Evolutionary conservation across 2,113 vertebrate species (phyloP).

Genomic region (Casuarius casuarius): DNA sequence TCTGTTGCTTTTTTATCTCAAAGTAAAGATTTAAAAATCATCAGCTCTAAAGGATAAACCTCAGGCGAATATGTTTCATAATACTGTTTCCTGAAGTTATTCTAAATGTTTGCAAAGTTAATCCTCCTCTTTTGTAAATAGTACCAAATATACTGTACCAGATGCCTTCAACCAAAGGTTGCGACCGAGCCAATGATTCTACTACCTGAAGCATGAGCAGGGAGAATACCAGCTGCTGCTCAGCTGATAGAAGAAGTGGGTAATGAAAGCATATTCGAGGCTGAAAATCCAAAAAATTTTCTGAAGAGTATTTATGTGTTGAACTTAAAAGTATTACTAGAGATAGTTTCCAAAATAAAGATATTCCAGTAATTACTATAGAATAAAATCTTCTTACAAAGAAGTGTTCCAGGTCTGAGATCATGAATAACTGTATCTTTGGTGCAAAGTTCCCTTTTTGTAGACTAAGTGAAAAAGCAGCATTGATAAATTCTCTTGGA

Average conservation of each 20-base stretch:
- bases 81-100: not conserved
- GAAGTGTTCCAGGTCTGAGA: not conserved
- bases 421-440: too few relatives aligned
- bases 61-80: not conserved
- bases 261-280: not conserved
- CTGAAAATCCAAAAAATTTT: not conserved
- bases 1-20: not conserved
- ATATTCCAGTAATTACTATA: too few relatives aligned
- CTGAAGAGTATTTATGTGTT: not conserved
- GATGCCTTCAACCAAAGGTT: not conserved
- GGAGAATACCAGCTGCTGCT: not conserved
- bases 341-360: too few relatives aligned
- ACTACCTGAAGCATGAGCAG: not conserved
- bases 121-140: not conserved
- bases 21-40: not conserved
- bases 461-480: not conserved
- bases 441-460: not conserved
- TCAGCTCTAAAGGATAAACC: not conserved
- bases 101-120: not conserved
- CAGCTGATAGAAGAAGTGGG: not conserved
- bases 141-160: not conserved
- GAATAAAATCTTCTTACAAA: not conserved
- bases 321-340: not conserved
- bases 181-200: not conserved
- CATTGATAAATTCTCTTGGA: not conserved